A percentile compares a stretch with the other conserved stretches of the same genome.
Conservation (phyloP, 2,797 vertebrate species). For the Linurgus olivaceus region DNA sequence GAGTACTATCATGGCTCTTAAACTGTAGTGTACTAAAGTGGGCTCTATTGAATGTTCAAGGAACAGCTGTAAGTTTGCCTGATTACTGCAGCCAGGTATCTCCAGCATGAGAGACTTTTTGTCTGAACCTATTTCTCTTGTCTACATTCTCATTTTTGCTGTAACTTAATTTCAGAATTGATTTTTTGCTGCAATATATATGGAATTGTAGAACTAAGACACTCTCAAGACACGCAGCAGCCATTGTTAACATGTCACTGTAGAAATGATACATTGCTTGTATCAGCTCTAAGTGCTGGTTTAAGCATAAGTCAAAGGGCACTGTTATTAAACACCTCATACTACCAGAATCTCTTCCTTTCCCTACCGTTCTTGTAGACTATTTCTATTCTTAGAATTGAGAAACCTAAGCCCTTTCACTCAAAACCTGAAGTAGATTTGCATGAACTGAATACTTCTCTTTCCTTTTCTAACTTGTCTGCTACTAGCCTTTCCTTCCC, state of each 20-base stretch:
- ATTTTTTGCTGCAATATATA: conserved; percentile 17
- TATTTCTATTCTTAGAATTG: background rate
- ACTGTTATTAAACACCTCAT: background rate
- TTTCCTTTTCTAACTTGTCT: background rate
- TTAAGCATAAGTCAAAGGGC: background rate
- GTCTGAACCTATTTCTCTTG: conserved; percentile 1
- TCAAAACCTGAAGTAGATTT: background rate
- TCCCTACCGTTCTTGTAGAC: background rate
- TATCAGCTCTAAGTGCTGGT: background rate
- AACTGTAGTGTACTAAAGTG: background rate
- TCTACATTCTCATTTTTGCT: background rate
- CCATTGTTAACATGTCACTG: background rate
- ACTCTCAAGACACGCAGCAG: background rate
- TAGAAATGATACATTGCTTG: conserved; percentile 1
- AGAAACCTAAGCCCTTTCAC: background rate
- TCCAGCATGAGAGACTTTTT: background rate
- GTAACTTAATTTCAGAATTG: conserved; percentile 24
- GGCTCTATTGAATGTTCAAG: background rate
- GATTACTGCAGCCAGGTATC: background rate
- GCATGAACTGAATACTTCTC: background rate
- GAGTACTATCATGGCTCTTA: background rate
- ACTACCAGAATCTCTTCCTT: background rate
- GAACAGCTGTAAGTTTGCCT: background rate
- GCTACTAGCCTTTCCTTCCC: background rate
- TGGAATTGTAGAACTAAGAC: background rate